These are phyloP conservation scores for Sebastes glaucus DNA, from an alignment of 2,797 vertebrate species.

Conservation along the genomic window DNA sequence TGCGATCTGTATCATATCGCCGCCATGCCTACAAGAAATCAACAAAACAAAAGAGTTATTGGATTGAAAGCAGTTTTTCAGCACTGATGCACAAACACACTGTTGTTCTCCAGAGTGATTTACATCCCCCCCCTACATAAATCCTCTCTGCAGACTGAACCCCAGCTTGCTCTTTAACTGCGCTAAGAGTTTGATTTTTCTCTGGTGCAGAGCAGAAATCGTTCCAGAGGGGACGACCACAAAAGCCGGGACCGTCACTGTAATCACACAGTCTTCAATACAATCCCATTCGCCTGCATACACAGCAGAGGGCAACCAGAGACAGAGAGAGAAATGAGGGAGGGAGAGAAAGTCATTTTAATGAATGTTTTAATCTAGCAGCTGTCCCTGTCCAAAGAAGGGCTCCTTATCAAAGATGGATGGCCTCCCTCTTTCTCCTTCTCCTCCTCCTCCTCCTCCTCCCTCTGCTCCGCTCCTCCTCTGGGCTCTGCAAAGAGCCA, in stretches of 20 bases:
- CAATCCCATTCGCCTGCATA: slow-evolving; percentile 47
- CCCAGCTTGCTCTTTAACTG: slow-evolving; percentile 21
- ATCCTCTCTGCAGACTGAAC: slow-evolving; percentile 31
- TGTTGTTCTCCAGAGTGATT: slow-evolving; percentile 12
- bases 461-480: slow-evolving; percentile 37
- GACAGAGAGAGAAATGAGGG: slow-evolving; percentile 14
- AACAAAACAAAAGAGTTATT: slow-evolving; percentile 71
- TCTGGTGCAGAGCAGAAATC: slow-evolving; percentile 34
- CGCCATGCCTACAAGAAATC: slow-evolving; percentile 87
- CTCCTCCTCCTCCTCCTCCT: slow-evolving; percentile 7
- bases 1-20: slow-evolving; percentile 92
- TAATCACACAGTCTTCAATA: slow-evolving; percentile 57
- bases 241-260: slow-evolving; percentile 20
- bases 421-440: slow-evolving; percentile 54
- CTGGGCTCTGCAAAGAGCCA: slow-evolving; percentile 74
- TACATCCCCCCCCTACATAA: slow-evolving; percentile 9
- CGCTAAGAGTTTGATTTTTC: slow-evolving; percentile 35
- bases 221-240: slow-evolving; percentile 24
- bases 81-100: slow-evolving; percentile 10
- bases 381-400: slow-evolving; percentile 79
- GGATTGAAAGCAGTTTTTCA: slow-evolving; percentile 17
- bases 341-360: slow-evolving; percentile 70
- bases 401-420: slow-evolving; percentile 84
- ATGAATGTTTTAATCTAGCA: slow-evolving; percentile 84
- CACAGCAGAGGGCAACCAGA: slow-evolving; percentile 75